Conservation (phyloP, 2,113 vertebrate species). For the Protomyctophum bolini region DNA sequence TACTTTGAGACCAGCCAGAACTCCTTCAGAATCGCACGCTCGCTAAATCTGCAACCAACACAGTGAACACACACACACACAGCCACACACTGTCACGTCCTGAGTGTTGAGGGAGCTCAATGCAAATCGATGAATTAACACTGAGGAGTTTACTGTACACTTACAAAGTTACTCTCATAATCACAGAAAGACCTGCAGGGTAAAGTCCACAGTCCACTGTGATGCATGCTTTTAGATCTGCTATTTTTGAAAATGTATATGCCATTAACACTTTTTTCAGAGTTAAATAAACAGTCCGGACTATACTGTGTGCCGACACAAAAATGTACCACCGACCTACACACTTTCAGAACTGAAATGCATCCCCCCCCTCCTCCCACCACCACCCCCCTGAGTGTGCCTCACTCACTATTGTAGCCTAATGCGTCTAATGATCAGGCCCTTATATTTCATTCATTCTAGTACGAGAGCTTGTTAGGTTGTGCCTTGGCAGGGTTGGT, state of each 20-base stretch:
- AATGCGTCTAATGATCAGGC: constrained; percentile 70
- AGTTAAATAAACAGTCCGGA: background rate
- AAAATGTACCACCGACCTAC: constrained; percentile 28
- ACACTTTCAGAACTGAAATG: constrained; percentile 16
- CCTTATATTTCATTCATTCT: constrained; percentile 56
- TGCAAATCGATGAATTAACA: too few species aligned
- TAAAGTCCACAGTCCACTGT: too few species aligned
- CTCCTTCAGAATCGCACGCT: constrained; percentile 38
- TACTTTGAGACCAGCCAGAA: constrained; percentile 25
- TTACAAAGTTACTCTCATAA: too few species aligned
- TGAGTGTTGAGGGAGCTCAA: too few species aligned
- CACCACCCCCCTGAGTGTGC: constrained; percentile 32
- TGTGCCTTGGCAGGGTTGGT: constrained; percentile 64
- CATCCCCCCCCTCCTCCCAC: constrained; percentile 5
- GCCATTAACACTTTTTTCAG: too few species aligned
- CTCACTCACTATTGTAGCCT: constrained; percentile 55
- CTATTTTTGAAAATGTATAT: too few species aligned
- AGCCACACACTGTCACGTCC: too few species aligned
- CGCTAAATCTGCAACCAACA: constrained; percentile 19
- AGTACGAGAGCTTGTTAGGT: constrained; percentile 63
- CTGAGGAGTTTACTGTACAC: too few species aligned
- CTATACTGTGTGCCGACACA: constrained; percentile 20
- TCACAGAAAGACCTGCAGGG: too few species aligned
- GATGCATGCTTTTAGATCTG: too few species aligned
- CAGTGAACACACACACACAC: background rate